phyloP scores from a whole-genome alignment of 2,113 vertebrate species.

The Pica pica region DNA sequence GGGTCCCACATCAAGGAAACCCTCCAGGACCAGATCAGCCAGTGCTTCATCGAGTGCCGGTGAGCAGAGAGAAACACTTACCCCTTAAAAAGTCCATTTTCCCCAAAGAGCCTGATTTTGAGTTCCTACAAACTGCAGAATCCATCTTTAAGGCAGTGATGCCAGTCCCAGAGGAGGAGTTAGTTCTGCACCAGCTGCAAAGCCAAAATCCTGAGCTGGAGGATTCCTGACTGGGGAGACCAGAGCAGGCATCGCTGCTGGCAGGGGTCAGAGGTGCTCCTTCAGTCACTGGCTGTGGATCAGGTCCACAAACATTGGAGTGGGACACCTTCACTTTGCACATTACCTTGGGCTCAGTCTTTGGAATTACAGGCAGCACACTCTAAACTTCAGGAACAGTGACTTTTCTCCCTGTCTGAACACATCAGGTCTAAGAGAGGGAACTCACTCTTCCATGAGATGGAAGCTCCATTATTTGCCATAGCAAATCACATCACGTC shows the following conservation, averaged over 20 bases:
- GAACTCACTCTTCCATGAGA: background rate
- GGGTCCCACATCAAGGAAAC: slow-evolving; percentile 71
- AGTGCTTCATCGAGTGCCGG: slow-evolving; percentile 85
- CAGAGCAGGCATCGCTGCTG: background rate
- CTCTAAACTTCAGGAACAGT: background rate
- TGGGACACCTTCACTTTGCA: background rate
- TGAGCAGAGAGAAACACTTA: slow-evolving; percentile 16
- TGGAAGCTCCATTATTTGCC: background rate
- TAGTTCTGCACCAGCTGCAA: background rate
- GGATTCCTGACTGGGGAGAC: background rate
- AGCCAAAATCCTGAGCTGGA: background rate
- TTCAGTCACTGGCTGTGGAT: background rate
- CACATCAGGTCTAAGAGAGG: background rate
- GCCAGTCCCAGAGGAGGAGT: background rate
- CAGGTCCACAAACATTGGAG: background rate
- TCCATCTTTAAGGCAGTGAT: background rate
- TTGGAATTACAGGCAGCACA: background rate
- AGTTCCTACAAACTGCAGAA: background rate
- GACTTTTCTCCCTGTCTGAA: background rate
- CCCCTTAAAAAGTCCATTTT: background rate
- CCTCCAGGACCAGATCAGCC: slow-evolving; percentile 80
- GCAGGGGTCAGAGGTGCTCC: background rate
- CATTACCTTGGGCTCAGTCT: background rate
- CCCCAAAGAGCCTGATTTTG: background rate
- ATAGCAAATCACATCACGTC: background rate